These are phyloP conservation scores for Mormyrus proboscirostris DNA, from an alignment of 2,797 vertebrate genomes.

Conservation along the genomic window DNA sequence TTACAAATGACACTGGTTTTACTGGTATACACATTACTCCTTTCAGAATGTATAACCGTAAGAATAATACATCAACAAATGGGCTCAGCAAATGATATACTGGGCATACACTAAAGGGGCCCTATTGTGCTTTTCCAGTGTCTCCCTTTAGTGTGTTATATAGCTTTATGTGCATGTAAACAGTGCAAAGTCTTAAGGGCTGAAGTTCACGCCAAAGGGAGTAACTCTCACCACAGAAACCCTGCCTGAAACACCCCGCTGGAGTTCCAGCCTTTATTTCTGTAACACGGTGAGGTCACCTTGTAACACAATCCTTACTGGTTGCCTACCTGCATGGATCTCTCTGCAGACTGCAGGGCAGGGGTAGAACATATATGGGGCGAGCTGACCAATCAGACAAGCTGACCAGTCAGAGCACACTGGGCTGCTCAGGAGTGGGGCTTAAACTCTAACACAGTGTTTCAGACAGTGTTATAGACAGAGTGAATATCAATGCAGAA, in stretches of 20 bases:
- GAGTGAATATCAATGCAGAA: neutral
- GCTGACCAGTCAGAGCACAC: neutral
- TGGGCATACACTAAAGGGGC: neutral
- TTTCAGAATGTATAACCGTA: neutral
- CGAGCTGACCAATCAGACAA: neutral
- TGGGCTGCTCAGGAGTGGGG: neutral
- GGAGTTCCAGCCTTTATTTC: neutral
- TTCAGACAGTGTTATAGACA: neutral
- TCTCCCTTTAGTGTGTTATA: neutral
- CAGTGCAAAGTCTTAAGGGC: neutral
- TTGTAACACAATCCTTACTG: neutral
- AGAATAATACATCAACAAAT: neutral
- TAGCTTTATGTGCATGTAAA: neutral
- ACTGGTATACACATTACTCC: neutral
- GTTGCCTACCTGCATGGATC: neutral
- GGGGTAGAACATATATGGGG: neutral
- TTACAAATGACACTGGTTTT: neutral
- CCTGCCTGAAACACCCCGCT: neutral
- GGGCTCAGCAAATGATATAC: neutral
- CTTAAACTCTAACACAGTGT: neutral
- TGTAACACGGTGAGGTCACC: neutral
- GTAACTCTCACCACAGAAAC: neutral
- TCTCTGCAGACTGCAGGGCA: neutral
- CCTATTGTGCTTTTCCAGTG: neutral
- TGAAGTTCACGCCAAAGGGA: neutral